Conservation (phyloP, 2,888 invertebrate species). For the Empis stercorea region DNA sequence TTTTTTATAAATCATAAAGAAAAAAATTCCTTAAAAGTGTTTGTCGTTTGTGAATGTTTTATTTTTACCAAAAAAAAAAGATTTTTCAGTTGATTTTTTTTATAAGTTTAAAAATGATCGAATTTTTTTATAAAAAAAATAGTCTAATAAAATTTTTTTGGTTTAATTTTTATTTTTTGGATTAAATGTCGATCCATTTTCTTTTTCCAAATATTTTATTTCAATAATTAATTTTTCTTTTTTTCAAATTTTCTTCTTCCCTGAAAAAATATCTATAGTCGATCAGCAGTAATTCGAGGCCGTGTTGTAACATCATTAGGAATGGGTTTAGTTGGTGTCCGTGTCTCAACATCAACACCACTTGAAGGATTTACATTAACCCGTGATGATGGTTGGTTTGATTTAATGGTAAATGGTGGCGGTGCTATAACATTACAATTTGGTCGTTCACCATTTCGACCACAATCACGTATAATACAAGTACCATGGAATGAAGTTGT, state of each 20-base stretch:
- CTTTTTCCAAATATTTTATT: conserved; percentile 4
- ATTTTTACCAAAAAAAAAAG: too few relatives aligned
- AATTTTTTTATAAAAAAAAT: conserved; percentile 5
- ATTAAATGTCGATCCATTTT: conserved; percentile 1
- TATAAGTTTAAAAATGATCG: conserved; percentile 11
- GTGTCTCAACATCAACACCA: conserved; percentile 89
- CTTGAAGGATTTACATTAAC: conserved; percentile 92
- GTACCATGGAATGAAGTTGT: conserved; percentile 98
- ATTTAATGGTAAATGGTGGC: conserved; percentile 97
- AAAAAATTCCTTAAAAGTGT: too few relatives aligned
- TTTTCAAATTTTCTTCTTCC: conserved; percentile 5
- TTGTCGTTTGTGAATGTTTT: too few relatives aligned
- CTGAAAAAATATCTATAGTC: conserved; percentile 50
- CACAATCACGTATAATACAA: conserved; percentile 75
- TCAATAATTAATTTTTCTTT: conserved; percentile 14
- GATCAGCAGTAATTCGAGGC: conserved; percentile 93
- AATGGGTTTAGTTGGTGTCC: conserved; percentile 87
- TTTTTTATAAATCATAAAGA: too few relatives aligned
- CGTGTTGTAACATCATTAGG: conserved; percentile 84
- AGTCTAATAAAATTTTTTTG: not conserved
- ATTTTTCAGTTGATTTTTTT: conserved; percentile 2
- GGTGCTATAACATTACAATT: conserved; percentile 92
- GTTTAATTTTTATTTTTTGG: not conserved
- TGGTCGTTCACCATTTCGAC: conserved; percentile 79
- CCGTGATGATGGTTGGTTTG: conserved; percentile 90